Evolutionary conservation across 2,113 vertebrate species (phyloP).

Genomic region (Dromaius novaehollandiae): DNA sequence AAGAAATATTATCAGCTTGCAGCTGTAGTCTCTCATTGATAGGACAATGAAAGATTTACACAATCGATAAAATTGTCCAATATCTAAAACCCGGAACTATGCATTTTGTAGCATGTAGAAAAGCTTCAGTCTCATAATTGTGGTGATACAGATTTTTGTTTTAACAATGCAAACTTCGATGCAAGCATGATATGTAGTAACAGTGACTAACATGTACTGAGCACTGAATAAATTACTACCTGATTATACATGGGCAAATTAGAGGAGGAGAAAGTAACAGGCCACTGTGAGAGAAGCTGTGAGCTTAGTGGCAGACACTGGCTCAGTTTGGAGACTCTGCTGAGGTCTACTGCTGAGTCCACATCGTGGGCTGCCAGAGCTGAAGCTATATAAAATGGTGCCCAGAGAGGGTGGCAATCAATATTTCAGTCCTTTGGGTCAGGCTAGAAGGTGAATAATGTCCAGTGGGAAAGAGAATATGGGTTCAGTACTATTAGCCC

Average conservation of each 20-base stretch:
- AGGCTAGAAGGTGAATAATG: not conserved
- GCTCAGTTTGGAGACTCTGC: not conserved
- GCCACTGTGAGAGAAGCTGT: not conserved
- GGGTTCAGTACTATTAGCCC: not conserved
- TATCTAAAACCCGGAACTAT: not conserved
- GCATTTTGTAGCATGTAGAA: not conserved
- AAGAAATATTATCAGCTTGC: not conserved
- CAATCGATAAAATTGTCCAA: not conserved
- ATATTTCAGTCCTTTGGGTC: not conserved
- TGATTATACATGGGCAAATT: not conserved
- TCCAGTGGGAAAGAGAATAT: not conserved
- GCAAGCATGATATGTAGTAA: not conserved
- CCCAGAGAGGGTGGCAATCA: not conserved
- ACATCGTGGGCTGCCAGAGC: not conserved
- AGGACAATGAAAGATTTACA: not conserved
- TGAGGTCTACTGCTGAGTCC: not conserved
- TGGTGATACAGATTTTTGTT: not conserved
- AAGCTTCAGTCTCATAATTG: not conserved
- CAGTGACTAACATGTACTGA: not conserved
- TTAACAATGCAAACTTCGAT: not conserved
- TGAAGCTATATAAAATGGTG: not conserved
- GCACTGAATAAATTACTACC: not conserved
- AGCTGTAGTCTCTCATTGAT: not conserved
- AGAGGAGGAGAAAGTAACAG: not conserved
- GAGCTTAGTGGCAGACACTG: rapidly evolving